These are phyloP conservation scores for Zygogramma bicolorata DNA, from an alignment of 2,888 invertebrate species.

Conservation along the genomic window DNA sequence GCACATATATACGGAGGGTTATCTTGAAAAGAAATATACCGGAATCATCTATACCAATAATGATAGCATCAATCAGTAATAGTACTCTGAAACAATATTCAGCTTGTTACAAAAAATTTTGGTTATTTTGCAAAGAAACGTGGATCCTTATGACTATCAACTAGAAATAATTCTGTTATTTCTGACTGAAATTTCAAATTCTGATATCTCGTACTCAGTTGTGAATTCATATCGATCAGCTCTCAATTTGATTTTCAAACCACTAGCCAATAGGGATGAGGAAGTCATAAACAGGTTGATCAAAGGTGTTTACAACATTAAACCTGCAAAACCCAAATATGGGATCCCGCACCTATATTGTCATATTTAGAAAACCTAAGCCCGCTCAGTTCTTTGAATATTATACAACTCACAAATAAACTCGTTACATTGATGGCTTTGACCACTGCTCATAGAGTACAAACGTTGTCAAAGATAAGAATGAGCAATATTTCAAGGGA, in stretches of 20 bases:
- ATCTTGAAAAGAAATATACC: background rate
- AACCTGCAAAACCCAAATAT: background rate
- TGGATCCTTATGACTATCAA: background rate
- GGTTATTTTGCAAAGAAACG: too few relatives aligned
- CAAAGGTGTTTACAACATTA: background rate
- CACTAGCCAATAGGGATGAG: background rate
- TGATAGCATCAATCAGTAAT: too few relatives aligned
- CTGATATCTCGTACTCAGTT: background rate
- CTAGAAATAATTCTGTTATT: background rate
- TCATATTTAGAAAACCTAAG: background rate
- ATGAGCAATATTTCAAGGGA: slow-evolving; percentile 4
- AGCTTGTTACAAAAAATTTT: background rate
- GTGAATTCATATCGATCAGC: background rate
- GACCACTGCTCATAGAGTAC: slow-evolving; percentile 5
- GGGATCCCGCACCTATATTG: background rate
- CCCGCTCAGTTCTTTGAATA: background rate
- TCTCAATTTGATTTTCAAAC: background rate
- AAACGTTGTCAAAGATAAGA: slow-evolving; percentile 16
- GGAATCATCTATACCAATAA: background rate
- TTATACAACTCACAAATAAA: slow-evolving; percentile 1
- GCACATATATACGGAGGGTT: slow-evolving; percentile 49
- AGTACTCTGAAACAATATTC: background rate
- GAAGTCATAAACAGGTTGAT: background rate
- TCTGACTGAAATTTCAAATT: background rate
- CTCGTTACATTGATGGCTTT: background rate